phyloP scores from a whole-genome alignment of 2,888 invertebrate genomes.

The Onchidella celtica region DNA sequence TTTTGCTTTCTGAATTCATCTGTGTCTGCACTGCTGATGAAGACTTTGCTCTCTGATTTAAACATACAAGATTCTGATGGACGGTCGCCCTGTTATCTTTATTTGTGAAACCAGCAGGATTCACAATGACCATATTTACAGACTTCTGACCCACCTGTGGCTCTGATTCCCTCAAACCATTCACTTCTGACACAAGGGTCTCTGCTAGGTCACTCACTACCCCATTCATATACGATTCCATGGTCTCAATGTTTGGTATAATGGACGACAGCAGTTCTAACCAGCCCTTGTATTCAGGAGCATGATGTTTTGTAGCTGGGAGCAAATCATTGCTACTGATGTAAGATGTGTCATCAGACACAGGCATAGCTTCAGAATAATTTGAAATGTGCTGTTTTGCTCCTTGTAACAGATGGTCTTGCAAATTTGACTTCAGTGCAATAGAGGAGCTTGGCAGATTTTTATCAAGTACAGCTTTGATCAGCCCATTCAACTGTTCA shows the following conservation, averaged over 20 bases:
- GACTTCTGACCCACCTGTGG: no score
- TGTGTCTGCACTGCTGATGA: no score
- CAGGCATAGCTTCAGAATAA: not conserved
- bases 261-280: not conserved
- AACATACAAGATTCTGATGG: no score
- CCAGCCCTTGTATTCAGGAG: not conserved
- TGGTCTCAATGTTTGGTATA: slow-evolving; percentile 14
- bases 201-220: not conserved
- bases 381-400: not conserved
- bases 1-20: no score
- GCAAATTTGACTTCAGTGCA: not conserved
- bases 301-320: not conserved
- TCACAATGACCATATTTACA: no score
- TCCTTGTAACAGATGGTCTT: not conserved
- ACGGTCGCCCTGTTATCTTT: no score
- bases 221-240: slow-evolving; percentile 7
- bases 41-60: no score
- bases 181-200: not conserved
- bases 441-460: no score
- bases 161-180: not conserved
- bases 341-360: not conserved
- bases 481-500: not conserved
- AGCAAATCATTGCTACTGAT: not conserved
- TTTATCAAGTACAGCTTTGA: no score
- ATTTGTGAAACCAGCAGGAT: no score